Evolutionary conservation across 2,113 vertebrate genomes (phyloP).

Genomic region (Telmatochromis brachygnathus): DNA sequence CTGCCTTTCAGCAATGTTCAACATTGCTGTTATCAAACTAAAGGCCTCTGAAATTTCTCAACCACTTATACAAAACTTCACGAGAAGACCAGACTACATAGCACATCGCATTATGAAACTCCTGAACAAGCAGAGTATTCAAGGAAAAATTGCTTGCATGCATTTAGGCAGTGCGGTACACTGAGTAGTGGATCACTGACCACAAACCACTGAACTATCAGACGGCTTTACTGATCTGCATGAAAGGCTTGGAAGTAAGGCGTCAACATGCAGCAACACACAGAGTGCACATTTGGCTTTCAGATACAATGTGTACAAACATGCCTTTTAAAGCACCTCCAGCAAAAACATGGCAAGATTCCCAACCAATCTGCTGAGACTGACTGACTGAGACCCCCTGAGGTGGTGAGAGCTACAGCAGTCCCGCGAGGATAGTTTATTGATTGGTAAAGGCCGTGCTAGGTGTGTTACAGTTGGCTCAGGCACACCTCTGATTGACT

Average conservation of each 20-base stretch:
- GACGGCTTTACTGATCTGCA: not conserved
- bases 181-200: not conserved
- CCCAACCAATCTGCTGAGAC: not conserved
- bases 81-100: not conserved
- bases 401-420: not conserved
- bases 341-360: not conserved
- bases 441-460: conserved; percentile 20
- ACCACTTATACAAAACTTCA: not conserved
- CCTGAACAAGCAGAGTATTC: not conserved
- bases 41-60: not conserved
- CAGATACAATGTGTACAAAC: not conserved
- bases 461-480: conserved; percentile 11
- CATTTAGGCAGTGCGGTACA: not conserved
- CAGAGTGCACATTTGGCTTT: not conserved
- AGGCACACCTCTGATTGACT: conserved; percentile 33
- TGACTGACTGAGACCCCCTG: not conserved
- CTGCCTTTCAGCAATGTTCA: not conserved
- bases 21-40: not conserved
- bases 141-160: not conserved
- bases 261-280: not conserved
- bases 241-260: not conserved
- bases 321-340: not conserved
- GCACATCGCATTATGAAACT: not conserved
- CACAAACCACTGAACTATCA: not conserved
- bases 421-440: conserved; percentile 16